Base-by-base conservation (phyloP, 2,888 invertebrate species). In the Blastobasis lacticolella region DNA sequence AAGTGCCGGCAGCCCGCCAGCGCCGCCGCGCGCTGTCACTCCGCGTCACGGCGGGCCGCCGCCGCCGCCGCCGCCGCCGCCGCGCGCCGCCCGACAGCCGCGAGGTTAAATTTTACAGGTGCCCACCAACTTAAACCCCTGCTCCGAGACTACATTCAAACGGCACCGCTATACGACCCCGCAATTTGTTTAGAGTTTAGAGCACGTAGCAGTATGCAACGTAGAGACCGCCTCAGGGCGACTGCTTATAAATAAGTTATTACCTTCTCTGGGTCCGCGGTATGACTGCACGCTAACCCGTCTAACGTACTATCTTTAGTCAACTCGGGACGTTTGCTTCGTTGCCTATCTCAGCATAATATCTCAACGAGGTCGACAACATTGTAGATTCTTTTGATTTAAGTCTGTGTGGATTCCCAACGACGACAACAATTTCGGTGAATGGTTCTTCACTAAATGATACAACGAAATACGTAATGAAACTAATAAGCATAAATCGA, bases 401-500 rank as follows among this genome's bases (percentile, higher is more conserved):
- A 23, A 23, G 23, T 3, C 3, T 23, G 23, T 3, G 3, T 23
- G 23, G 3, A 23, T 23, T 23, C 23, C 23, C 23, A 23, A 23
- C 23, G 23, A 23, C 23, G 23, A 23, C 23, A 23, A 23, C 23
- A 23, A 23, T 36, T 46, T 36, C 36, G 3, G 46, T 6, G 36
- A 46, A 5, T 10, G 23, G 5, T 42, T 42, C 42, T 46, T n/a
- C 38, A 9, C 6, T 6, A 38, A 46, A 38, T 45, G 10, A 45
- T 6, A 8, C 23, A 45, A 10, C 8, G 10, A 45, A 5, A 71
- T 64, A 71, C 66, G 67, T 75, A 76, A 66, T 75, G 63, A 60
- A 66, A 71, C 66, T 73, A 75, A 80, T 81, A 78, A 80, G 71
- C 76, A 73, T 78, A 79, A 78, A 87, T 81, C 74, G 81, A 82